These are phyloP conservation scores for Sylvilagus bachmani DNA, from an alignment of 2,113 vertebrate species.

Conservation along the genomic window DNA sequence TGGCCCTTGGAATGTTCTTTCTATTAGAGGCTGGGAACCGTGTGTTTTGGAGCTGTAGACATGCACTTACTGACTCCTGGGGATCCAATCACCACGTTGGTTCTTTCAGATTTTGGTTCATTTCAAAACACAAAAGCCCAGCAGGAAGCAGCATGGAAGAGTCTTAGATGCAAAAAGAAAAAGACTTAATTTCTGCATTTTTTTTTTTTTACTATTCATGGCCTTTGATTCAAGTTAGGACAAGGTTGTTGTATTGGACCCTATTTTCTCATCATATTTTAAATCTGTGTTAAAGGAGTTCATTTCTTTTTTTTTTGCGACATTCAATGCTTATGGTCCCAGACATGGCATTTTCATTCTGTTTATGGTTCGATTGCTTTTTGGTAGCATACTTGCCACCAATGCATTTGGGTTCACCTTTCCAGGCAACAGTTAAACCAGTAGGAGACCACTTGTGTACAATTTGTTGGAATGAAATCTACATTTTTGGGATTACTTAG, in stretches of 20 bases:
- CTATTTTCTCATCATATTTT: slow-evolving; percentile 49
- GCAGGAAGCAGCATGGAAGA: neutral
- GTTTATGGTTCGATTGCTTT: slow-evolving; percentile 49
- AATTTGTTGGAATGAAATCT: slow-evolving; percentile 84
- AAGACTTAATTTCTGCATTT: neutral
- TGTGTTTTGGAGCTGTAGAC: slow-evolving; percentile 18
- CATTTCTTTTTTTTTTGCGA: neutral
- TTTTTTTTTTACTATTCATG: slow-evolving; percentile 44
- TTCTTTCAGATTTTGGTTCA: slow-evolving; percentile 2
- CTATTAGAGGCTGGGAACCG: neutral
- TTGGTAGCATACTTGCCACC: slow-evolving; percentile 34
- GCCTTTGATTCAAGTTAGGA: slow-evolving; percentile 60
- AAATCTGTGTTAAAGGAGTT: neutral
- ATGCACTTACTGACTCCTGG: neutral
- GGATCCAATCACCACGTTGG: slow-evolving; percentile 11
- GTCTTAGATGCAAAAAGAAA: slow-evolving; percentile 42
- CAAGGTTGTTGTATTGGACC: neutral
- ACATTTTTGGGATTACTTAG: slow-evolving; percentile 83
- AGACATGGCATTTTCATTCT: slow-evolving; percentile 28
- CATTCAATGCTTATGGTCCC: neutral
- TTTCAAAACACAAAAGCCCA: neutral
- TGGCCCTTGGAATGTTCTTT: neutral
- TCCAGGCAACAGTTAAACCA: slow-evolving; percentile 79
- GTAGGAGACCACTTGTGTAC: slow-evolving; percentile 82
- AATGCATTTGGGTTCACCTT: slow-evolving; percentile 66